Evolutionary conservation across 2,797 vertebrate genomes (phyloP), one percentile per base, ranked within the genome.

Genomic region (Halcyon chelicuti): DNA sequence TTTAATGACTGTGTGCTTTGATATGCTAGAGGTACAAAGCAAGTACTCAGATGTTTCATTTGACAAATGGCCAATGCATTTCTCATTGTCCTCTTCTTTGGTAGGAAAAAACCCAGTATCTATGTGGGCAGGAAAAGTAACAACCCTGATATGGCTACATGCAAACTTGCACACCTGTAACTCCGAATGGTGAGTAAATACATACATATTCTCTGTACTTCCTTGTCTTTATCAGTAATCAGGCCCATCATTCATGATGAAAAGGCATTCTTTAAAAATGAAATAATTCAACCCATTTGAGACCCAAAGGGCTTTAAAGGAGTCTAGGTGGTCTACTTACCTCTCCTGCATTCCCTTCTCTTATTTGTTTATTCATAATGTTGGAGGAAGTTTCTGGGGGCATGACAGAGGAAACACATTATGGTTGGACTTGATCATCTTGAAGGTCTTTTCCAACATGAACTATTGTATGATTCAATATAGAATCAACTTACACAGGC

Each of bases 231-330:
- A 72, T 94, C 75, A 52, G 39, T 91, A 87, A 94, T 88, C 62
- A 90, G 39, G 16, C n/a, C 37, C 51, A 86, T 90, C 79, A 84
- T 51, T 96, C 73, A 86, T 16, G 47, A 88, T 63, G 37, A 90
- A 91, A 95, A 95, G 47, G 17, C 72, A 80, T 89, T 93, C 66
- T 88, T 80, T 44, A 90, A 92, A 89, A 86, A 46, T 89, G 51
- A 91, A 90, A 71, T 70, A 91, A 75, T 14, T 23, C 35, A 86
- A 72, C 93, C 75, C 22, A 72, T 78, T 58, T 72, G 60, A 94
- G 79, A 84, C 17, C 54, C 28, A 72, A 63, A 58, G 63, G 85
- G 76, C 28, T 93, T 86, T 80, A 72, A 89, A 35, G 67, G 37
- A 87, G 26, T 33, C n/a, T 91, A 84, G 71, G 79, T 73, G 72